Percentiles rank a stretch among this genome's conserved stretches.
Evolutionary conservation across 2,113 vertebrate species (phyloP).

Genomic region (Sebastes schlegelii): DNA sequence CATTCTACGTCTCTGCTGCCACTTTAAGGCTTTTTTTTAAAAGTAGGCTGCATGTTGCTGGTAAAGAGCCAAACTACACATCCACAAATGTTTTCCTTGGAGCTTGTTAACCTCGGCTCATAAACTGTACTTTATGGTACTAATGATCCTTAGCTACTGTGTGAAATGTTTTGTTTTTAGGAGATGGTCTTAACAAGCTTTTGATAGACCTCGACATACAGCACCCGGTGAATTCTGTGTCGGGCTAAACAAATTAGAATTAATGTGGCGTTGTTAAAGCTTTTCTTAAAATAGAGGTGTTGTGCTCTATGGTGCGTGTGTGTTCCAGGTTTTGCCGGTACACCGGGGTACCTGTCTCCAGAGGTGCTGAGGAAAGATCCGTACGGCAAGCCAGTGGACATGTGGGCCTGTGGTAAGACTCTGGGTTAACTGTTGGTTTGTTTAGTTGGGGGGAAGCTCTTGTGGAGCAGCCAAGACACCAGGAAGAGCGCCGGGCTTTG

Average conservation of each 20-base stretch:
- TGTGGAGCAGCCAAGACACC: no score
- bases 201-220: background rate
- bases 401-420: constrained; percentile 97
- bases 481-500: no score
- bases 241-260: background rate
- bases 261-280: background rate
- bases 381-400: constrained; percentile 97
- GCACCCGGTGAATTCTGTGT: no score
- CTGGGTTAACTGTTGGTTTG: no score
- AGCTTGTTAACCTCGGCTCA: constrained; percentile 18
- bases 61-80: constrained; percentile 7
- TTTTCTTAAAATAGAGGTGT: background rate
- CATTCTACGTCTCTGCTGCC: background rate
- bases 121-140: background rate
- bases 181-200: background rate
- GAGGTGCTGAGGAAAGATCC: constrained; percentile 97
- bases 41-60: constrained; percentile 52
- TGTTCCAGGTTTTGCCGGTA: constrained; percentile 93
- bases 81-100: constrained; percentile 15
- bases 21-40: constrained; percentile 34
- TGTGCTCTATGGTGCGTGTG: constrained; percentile 3
- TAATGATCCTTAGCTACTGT: background rate
- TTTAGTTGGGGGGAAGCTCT: background rate
- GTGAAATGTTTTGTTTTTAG: background rate
- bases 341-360: constrained; percentile 96